These are phyloP conservation scores for Rhamnusium bicolor DNA, from an alignment of 2,888 invertebrate species.

Conservation along the genomic window DNA sequence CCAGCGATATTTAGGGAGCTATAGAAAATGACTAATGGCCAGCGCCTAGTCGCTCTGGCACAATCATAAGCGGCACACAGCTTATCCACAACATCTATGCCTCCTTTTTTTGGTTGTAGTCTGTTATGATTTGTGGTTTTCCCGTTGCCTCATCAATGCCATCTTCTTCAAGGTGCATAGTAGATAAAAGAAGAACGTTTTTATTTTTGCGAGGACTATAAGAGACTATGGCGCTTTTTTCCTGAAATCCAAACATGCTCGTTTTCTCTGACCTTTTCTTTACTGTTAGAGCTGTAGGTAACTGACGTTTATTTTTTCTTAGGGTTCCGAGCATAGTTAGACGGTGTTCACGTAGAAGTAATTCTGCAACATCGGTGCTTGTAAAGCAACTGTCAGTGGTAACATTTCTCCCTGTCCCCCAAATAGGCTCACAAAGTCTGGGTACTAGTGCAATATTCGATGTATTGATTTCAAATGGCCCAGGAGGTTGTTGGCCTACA, in stretches of 20 bases:
- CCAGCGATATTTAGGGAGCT: too few species aligned
- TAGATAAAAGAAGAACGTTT: slow-evolving; percentile 1
- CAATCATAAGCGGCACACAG: too few species aligned
- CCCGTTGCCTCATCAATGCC: background rate
- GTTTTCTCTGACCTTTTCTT: too few species aligned
- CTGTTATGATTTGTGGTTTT: too few species aligned
- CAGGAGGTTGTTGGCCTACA: slow-evolving; percentile 1
- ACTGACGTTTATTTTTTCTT: too few species aligned
- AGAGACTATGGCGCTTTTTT: background rate
- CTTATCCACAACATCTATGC: too few species aligned
- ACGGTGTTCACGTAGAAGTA: background rate
- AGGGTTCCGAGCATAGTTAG: background rate
- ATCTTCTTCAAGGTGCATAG: slow-evolving; percentile 5
- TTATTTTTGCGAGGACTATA: too few species aligned
- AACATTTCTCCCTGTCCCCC: slow-evolving; percentile 1
- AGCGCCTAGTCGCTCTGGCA: too few species aligned
- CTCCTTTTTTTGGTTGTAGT: too few species aligned
- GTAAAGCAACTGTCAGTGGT: background rate
- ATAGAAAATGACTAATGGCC: too few species aligned
- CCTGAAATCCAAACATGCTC: slow-evolving; percentile 5
- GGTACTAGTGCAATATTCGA: too few species aligned
- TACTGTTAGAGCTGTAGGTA: too few species aligned
- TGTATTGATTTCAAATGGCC: background rate
- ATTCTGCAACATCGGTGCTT: background rate
- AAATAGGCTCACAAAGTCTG: background rate